These are phyloP conservation scores for Acromyrmex charruanus DNA, from an alignment of 1,140 invertebrate species.

Conservation along the genomic window DNA sequence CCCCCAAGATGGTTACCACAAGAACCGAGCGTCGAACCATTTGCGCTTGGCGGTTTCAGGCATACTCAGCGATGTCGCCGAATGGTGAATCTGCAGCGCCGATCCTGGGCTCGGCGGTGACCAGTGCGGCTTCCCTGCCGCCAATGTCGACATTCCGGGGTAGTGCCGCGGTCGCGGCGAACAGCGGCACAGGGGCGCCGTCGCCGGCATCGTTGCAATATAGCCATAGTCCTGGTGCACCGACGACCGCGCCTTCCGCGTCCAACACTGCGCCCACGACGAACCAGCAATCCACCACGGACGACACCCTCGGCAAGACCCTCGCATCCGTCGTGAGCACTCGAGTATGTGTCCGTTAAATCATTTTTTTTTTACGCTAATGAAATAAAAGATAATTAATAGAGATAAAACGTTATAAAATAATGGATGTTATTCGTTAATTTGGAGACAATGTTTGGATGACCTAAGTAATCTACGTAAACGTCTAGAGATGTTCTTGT, in stretches of 20 bases:
- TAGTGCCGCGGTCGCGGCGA: conserved; percentile 85
- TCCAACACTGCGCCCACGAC: conserved; percentile 86
- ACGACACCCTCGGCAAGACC: conserved; percentile 93
- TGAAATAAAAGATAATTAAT: neutral
- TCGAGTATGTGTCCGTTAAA: conserved; percentile 77
- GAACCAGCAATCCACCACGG: conserved; percentile 87
- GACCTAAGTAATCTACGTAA: neutral
- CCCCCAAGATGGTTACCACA: conserved; percentile 18
- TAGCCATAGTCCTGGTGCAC: conserved; percentile 86
- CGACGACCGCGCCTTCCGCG: conserved; percentile 85
- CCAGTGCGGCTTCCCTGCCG: conserved; percentile 91
- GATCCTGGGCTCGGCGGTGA: conserved; percentile 87
- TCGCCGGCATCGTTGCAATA: conserved; percentile 88
- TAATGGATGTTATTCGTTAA: neutral
- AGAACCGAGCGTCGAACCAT: conserved; percentile 49
- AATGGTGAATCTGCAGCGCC: conserved; percentile 84
- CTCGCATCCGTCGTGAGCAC: conserved; percentile 90
- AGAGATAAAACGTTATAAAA: neutral
- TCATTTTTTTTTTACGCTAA: neutral
- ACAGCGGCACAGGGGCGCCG: conserved; percentile 85
- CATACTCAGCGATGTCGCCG: conserved; percentile 88
- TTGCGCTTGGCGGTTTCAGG: conserved; percentile 85
- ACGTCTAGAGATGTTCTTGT: neutral
- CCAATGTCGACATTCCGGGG: conserved; percentile 97
- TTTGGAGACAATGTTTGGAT: neutral